These are phyloP conservation scores for Condylura cristata DNA, from an alignment of 2,113 vertebrate genomes.

Conservation along the genomic window DNA sequence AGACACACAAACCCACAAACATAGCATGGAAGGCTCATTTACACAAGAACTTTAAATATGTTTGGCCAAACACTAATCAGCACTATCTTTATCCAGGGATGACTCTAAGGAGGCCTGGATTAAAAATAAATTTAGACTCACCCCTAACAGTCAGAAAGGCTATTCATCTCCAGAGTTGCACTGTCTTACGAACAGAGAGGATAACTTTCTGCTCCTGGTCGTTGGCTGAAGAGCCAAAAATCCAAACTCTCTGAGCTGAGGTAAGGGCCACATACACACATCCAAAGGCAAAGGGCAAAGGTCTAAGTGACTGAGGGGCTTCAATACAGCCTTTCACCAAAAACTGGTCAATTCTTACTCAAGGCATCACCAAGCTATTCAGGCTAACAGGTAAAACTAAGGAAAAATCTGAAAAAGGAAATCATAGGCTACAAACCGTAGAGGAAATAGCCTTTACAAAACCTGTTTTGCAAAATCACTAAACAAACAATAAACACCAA, in stretches of 20 bases:
- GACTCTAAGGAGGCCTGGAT: not conserved
- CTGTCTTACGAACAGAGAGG: not conserved
- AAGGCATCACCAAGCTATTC: not conserved
- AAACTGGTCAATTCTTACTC: not conserved
- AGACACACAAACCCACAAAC: not conserved
- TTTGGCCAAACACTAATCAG: not conserved
- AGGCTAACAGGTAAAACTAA: not conserved
- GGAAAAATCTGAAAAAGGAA: not conserved
- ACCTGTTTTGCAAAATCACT: not conserved
- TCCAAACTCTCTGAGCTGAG: not conserved
- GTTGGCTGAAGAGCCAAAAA: not conserved
- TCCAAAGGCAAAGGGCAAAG: not conserved
- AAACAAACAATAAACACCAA: not conserved
- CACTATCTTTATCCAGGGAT: not conserved
- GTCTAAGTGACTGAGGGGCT: not conserved
- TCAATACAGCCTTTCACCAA: not conserved
- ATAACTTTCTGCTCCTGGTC: not conserved
- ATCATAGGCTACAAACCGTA: not conserved
- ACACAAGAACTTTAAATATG: not conserved
- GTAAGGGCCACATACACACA: not conserved
- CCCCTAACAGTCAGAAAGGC: not conserved
- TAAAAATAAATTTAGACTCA: constrained; percentile 1
- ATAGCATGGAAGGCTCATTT: not conserved
- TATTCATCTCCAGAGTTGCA: not conserved
- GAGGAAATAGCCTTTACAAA: not conserved